Evolutionary conservation across 1,140 invertebrate species (phyloP).

Genomic region (Triops longicaudatus): DNA sequence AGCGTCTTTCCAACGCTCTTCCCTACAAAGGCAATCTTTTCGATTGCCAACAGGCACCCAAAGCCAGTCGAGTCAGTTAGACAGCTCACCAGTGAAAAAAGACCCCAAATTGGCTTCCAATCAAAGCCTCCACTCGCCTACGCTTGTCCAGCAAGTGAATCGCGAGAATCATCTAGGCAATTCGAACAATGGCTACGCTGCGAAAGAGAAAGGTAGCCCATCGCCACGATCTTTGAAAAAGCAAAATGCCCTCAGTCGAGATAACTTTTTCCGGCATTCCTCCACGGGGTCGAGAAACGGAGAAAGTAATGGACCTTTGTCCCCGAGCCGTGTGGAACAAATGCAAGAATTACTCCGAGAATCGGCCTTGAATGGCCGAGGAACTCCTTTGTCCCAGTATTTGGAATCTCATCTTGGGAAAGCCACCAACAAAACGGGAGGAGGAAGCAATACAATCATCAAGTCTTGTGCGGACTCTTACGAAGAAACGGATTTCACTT

Average conservation of each 20-base stretch:
- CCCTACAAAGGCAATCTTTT: not conserved
- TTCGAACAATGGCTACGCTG: not conserved
- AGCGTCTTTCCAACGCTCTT: not conserved
- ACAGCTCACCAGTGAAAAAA: not conserved
- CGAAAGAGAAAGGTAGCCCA: not conserved
- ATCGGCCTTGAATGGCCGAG: not conserved
- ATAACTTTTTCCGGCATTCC: slow-evolving; percentile 3
- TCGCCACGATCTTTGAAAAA: not conserved
- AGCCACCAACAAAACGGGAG: not conserved
- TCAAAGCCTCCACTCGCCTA: not conserved
- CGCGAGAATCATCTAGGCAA: not conserved
- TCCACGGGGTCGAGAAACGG: not conserved
- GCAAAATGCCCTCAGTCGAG: not conserved
- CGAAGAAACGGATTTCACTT: slow-evolving; percentile 27
- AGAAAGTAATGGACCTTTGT: not conserved
- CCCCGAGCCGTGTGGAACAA: not conserved
- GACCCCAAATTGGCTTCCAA: slow-evolving; percentile 1
- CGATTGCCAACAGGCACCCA: not conserved
- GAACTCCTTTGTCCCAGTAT: not conserved
- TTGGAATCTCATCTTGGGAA: not conserved
- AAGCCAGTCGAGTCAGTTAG: not conserved
- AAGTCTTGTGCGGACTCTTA: slow-evolving; percentile 9
- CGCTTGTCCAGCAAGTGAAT: slow-evolving; percentile 14
- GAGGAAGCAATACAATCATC: not conserved
- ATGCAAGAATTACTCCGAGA: slow-evolving; percentile 2